Base-by-base conservation (phyloP, 2,797 vertebrate species). In the Apogon hyalosoma region DNA sequence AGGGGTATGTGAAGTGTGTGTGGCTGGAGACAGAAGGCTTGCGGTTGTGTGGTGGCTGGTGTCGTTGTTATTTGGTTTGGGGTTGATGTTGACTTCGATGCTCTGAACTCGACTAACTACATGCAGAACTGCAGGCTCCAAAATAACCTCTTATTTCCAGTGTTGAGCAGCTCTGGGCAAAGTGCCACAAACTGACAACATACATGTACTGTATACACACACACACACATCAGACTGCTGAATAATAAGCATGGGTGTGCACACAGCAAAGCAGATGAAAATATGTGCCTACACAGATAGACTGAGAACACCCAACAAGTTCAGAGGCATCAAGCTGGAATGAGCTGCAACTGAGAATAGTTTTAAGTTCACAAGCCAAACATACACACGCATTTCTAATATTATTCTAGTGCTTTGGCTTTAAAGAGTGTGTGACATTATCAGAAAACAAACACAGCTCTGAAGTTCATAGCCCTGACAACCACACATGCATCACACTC, bases 221-320 rank as follows among this genome's bases (percentile, higher is more conserved):
- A 57, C 11, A 57, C 48, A 63, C 19, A 71, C 50, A 61, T 12
- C 8, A 60, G 19, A 16, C 57, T 48, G 49, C 15, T 9, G 55
- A 66, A 68, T 60, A 70, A 77, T 63, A 64, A 79, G 47, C 43
- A 65, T 54, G 21, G n/a, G 57, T 33, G 43, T 76, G 51, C 52
- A 47, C 53, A 59, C 59, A 65, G 36, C 56, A 38, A 80, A 81
- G 73, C 72, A 78, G 63, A 82, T 76, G 64, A 80, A 83, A 76
- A 66, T 53, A 79, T 79, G 62, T 42, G 47, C 75, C 33, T 56
- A 51, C 51, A 71, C 48, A 42, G 70, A 78, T 75, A 63, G 52
- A 65, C 9, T 31, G 18, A 83, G 85, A 90, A 88, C 87, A 88
- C 88, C 81, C 87, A 90, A 66, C 69, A 78, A 56, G 89, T 88